A percentile compares a stretch with the other conserved stretches of the same genome.
These are phyloP conservation scores for Eilema depressum DNA, from an alignment of 2,888 invertebrate species.

Conservation along the genomic window DNA sequence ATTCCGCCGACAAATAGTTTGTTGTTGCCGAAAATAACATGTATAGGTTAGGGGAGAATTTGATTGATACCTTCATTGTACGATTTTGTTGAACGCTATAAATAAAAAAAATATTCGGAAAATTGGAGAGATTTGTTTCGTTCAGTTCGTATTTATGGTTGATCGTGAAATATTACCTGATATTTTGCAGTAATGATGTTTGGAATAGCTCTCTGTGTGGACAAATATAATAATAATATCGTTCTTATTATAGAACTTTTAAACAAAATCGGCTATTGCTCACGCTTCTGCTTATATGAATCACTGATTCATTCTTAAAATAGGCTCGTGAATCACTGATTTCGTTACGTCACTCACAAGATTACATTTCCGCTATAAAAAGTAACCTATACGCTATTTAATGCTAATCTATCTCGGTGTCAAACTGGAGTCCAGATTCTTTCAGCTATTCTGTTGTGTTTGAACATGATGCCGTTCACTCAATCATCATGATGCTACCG, in stretches of 20 bases:
- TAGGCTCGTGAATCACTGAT: too few relatives aligned
- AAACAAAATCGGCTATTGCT: neutral
- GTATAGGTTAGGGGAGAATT: slow-evolving; percentile 18
- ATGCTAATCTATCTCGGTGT: too few relatives aligned
- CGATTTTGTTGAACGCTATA: slow-evolving; percentile 25
- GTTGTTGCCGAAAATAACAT: slow-evolving; percentile 25
- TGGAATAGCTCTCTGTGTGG: neutral
- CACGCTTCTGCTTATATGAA: neutral
- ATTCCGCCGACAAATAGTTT: slow-evolving; percentile 34
- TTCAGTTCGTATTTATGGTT: neutral
- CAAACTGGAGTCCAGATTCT: too few relatives aligned
- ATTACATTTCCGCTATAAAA: neutral
- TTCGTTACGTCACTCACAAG: neutral
- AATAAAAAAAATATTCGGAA: slow-evolving; percentile 20
- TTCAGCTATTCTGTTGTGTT: neutral
- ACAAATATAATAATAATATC: neutral
- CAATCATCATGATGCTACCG: too few relatives aligned
- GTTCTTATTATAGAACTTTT: neutral
- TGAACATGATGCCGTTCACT: too few relatives aligned
- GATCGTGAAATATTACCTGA: neutral
- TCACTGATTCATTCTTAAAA: neutral
- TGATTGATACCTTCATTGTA: slow-evolving; percentile 34
- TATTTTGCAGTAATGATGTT: neutral
- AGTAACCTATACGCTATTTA: neutral
- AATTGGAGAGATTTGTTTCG: slow-evolving; percentile 12